These are phyloP conservation scores for Panthera uncia DNA, from an alignment of 2,113 vertebrate species.

Conservation along the genomic window DNA sequence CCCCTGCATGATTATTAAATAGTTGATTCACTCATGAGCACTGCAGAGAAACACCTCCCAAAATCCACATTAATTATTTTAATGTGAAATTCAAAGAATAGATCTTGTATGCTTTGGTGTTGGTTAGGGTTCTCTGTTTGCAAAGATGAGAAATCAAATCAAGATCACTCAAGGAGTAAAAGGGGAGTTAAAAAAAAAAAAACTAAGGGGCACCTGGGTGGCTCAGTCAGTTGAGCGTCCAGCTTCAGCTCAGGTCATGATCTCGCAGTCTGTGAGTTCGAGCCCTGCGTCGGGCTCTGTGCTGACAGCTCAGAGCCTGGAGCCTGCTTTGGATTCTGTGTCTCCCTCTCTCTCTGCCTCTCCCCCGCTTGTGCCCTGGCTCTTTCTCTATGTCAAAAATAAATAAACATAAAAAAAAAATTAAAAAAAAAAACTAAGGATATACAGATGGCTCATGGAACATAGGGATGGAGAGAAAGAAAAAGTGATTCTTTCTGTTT, in stretches of 20 bases:
- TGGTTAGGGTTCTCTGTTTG: constrained; percentile 7
- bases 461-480: background rate
- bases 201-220: too few relatives aligned
- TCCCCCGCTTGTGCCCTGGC: too few relatives aligned
- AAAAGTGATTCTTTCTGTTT: background rate
- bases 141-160: constrained; percentile 22
- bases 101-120: background rate
- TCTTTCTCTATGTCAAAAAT: too few relatives aligned
- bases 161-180: constrained; percentile 18
- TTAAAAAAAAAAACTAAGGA: background rate
- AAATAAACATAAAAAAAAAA: too few relatives aligned
- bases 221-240: too few relatives aligned
- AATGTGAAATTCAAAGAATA: background rate
- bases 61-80: background rate
- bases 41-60: background rate
- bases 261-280: too few relatives aligned
- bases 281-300: too few relatives aligned
- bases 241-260: too few relatives aligned
- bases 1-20: background rate
- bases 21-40: background rate
- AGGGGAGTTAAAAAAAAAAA: background rate
- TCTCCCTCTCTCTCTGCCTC: too few relatives aligned
- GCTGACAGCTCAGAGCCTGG: too few relatives aligned
- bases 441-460: background rate
- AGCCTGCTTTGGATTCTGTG: too few relatives aligned